Evolutionary conservation across 2,888 invertebrate species (phyloP).

Genomic region (Gymnocheta viridis): DNA sequence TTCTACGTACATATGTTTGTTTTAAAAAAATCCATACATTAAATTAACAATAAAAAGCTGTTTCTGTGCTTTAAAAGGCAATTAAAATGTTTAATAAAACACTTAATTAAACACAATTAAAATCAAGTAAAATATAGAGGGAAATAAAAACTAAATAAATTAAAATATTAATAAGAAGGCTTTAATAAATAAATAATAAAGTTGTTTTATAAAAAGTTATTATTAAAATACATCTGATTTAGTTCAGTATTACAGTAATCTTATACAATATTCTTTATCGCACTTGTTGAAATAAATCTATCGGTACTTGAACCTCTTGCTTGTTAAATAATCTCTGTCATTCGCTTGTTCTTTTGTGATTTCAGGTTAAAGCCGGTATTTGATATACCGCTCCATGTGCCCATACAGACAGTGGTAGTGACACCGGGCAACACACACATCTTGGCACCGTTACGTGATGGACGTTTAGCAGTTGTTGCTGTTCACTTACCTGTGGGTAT

Average conservation of each 20-base stretch:
- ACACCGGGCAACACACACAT: conserved; percentile 84
- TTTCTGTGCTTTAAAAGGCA: not conserved
- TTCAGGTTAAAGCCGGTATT: conserved; percentile 83
- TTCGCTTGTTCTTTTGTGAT: conserved; percentile 52
- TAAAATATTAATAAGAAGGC: not conserved
- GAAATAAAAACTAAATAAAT: not conserved
- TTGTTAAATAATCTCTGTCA: conserved; percentile 2
- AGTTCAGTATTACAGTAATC: not conserved
- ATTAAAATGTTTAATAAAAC: conserved; percentile 6
- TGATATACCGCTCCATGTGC: conserved; percentile 83
- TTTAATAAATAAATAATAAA: not conserved
- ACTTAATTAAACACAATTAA: not conserved
- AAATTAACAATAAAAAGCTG: not conserved
- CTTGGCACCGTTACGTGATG: conserved; percentile 84
- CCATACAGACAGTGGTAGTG: conserved; percentile 83
- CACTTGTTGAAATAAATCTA: conserved; percentile 6
- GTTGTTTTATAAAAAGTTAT: not conserved
- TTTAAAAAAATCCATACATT: no score
- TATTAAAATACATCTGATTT: conserved; percentile 2
- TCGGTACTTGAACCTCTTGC: conserved; percentile 6
- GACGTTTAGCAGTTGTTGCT: conserved; percentile 83
- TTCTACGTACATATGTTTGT: no score
- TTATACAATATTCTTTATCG: not conserved
- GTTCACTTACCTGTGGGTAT: conserved; percentile 80
- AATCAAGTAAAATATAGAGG: not conserved